These are phyloP conservation scores for Danio kyathit DNA, from an alignment of 2,797 vertebrate species.

Conservation along the genomic window DNA sequence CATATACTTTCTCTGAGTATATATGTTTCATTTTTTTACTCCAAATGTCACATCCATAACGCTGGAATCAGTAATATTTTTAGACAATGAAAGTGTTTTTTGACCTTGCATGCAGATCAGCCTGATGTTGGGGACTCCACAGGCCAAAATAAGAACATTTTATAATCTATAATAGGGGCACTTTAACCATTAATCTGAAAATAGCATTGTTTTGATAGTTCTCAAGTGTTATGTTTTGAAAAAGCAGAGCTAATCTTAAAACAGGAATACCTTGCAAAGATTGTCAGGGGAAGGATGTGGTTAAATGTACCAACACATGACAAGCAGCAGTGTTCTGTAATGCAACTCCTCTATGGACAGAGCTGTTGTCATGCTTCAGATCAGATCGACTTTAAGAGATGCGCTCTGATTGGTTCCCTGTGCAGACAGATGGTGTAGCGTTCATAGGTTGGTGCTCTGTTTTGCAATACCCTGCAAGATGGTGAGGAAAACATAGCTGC, in stretches of 20 bases:
- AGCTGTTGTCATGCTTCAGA: slow-evolving; percentile 9
- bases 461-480: slow-evolving; percentile 13
- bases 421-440: background rate
- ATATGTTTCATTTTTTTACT: too few relatives aligned
- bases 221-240: background rate
- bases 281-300: slow-evolving; percentile 57
- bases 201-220: background rate
- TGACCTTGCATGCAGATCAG: too few relatives aligned
- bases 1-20: too few relatives aligned
- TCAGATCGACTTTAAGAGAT: slow-evolving; percentile 46
- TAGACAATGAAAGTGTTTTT: too few relatives aligned
- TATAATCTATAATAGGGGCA: too few relatives aligned
- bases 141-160: too few relatives aligned
- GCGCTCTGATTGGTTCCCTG: slow-evolving; percentile 13
- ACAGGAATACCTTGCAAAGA: background rate
- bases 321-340: background rate
- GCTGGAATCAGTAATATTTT: too few relatives aligned
- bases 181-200: background rate
- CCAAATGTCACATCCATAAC: too few relatives aligned
- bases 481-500: background rate
- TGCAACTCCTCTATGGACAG: background rate
- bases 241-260: background rate
- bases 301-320: slow-evolving; percentile 25
- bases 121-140: too few relatives aligned
- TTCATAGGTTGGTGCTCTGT: background rate